Evolutionary conservation across 2,888 invertebrate genomes (phyloP).

Genomic region (Malacosoma neustria): DNA sequence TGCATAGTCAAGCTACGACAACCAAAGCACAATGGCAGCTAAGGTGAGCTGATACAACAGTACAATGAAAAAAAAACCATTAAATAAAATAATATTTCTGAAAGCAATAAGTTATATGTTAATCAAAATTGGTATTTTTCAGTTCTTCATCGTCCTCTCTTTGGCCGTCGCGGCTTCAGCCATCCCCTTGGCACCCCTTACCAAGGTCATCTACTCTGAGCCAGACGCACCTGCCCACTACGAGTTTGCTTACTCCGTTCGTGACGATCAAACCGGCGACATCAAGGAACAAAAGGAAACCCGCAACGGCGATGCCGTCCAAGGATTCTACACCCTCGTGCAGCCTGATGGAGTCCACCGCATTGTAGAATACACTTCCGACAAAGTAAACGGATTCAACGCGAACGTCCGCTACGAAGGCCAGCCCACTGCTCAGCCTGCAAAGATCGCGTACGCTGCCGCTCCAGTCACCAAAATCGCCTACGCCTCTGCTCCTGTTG

Average conservation of each 20-base stretch:
- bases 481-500: conserved; percentile 25
- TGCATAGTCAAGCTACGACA: conserved; percentile 40
- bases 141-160: conserved; percentile 43
- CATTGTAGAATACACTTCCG: conserved; percentile 61
- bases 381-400: conserved; percentile 59
- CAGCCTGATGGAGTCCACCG: conserved; percentile 62
- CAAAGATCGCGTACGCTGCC: conserved; percentile 20
- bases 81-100: not conserved
- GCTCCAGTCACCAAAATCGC: conserved; percentile 25
- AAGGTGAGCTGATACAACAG: conserved; percentile 38
- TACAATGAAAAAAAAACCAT: no score
- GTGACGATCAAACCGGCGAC: conserved; percentile 57
- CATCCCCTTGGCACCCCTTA: conserved; percentile 29
- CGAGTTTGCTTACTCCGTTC: conserved; percentile 60
- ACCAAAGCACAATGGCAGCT: conserved; percentile 48
- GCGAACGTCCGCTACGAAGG: conserved; percentile 62
- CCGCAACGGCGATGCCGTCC: conserved; percentile 54
- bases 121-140: no score
- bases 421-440: conserved; percentile 28
- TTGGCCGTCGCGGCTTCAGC: conserved; percentile 37
- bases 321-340: conserved; percentile 61
- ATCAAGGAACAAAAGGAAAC: conserved; percentile 61
- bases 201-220: conserved; percentile 45
- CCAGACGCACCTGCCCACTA: conserved; percentile 53
- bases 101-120: conserved; percentile 1